Percentiles rank a stretch among this genome's conserved stretches.
Evolutionary conservation across 2,113 vertebrate genomes (phyloP).

Genomic region (Pluvialis apricaria): DNA sequence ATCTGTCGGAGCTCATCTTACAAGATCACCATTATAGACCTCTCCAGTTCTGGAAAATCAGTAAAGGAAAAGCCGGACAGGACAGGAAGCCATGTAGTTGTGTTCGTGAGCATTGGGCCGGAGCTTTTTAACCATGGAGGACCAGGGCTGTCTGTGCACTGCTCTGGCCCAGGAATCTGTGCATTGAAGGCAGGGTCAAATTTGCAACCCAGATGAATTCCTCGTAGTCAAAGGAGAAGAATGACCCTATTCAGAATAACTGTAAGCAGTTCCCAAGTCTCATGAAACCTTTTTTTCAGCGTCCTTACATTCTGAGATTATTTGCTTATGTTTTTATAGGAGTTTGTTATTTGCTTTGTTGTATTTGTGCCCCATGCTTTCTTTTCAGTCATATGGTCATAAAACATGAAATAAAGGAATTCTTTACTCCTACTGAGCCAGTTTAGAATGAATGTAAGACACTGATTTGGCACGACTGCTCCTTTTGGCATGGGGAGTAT

Average conservation of each 20-base stretch:
- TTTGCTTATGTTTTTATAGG: neutral
- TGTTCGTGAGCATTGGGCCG: neutral
- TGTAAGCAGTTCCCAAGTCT: neutral
- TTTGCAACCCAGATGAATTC: neutral
- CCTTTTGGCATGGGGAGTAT: neutral
- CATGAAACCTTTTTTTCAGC: neutral
- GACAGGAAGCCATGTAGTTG: neutral
- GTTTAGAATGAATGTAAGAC: neutral
- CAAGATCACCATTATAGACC: neutral
- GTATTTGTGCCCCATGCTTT: neutral
- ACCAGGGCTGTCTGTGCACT: neutral
- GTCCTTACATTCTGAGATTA: neutral
- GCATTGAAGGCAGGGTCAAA: neutral
- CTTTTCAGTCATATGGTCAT: neutral
- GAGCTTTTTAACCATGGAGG: neutral
- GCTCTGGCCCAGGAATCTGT: neutral
- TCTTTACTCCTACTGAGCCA: neutral
- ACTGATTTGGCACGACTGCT: neutral
- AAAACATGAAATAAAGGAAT: neutral
- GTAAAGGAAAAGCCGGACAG: neutral
- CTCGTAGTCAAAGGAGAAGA: neutral
- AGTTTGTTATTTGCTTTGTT: neutral
- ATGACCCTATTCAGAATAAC: neutral
- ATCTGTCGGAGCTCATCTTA: neutral
- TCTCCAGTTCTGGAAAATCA: neutral